Percentiles rank a stretch among this genome's conserved stretches.
Conservation (phyloP, 2,113 vertebrate species). For the Zapus hudsonius region DNA sequence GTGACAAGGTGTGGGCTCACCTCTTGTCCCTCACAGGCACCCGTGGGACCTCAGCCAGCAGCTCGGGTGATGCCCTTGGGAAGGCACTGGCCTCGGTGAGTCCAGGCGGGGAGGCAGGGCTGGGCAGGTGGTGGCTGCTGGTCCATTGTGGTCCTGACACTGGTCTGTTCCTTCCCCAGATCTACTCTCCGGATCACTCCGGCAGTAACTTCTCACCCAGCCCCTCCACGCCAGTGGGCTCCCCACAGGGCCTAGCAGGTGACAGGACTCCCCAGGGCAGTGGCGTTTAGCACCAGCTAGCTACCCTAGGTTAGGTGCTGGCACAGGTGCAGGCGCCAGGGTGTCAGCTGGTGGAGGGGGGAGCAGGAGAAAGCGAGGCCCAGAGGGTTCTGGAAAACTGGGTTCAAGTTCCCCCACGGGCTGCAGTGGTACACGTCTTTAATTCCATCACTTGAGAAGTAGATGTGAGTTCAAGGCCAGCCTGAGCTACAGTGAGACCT, state of each 20-base stretch:
- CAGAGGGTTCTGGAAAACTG: too few species aligned
- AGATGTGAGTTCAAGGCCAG: neutral
- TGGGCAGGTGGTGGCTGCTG: too few species aligned
- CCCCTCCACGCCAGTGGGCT: conserved; percentile 96
- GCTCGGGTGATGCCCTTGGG: conserved; percentile 98
- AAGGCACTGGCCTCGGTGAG: conserved; percentile 98
- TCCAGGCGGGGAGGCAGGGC: neutral
- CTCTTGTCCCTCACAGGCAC: conserved; percentile 85
- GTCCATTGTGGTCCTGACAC: neutral
- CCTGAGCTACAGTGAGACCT: neutral
- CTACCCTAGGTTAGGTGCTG: fast-evolving
- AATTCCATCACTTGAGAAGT: neutral
- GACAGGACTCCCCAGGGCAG: conserved; percentile 33
- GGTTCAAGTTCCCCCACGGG: too few species aligned
- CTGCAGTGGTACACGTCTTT: neutral
- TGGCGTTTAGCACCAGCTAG: too few species aligned
- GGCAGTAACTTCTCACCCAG: conserved; percentile 98
- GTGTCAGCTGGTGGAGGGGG: neutral
- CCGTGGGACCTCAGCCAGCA: conserved; percentile 93
- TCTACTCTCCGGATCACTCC: conserved; percentile 98
- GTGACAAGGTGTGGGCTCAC: neutral
- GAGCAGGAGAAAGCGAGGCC: too few species aligned
- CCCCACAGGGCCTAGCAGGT: conserved; percentile 97
- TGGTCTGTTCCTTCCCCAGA: conserved; percentile 84
- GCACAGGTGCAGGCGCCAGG: fast-evolving